Conservation (phyloP, 2,797 vertebrate species). For the Numenius phaeopus region DNA sequence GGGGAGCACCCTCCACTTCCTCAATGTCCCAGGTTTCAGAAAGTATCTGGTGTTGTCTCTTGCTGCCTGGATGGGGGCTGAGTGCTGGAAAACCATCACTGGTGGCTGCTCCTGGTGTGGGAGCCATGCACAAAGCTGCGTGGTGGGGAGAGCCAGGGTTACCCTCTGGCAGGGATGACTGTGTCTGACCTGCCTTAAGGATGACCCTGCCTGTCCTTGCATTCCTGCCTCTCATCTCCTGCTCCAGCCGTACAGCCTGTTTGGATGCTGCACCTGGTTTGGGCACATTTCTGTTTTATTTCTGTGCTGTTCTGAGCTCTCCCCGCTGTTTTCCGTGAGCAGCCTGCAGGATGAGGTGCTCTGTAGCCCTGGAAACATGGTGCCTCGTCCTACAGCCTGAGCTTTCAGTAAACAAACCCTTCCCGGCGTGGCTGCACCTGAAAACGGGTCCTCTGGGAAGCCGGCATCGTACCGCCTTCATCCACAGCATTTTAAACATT, state of each 20-base stretch:
- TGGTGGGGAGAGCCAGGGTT: background rate
- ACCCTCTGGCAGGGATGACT: background rate
- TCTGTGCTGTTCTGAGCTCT: background rate
- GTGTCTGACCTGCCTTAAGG: background rate
- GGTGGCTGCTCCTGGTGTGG: background rate
- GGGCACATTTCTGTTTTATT: background rate
- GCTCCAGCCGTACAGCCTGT: background rate
- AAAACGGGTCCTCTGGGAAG: background rate
- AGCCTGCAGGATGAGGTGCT: background rate
- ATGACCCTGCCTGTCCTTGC: fast-evolving
- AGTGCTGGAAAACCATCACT: background rate
- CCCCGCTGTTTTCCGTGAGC: background rate
- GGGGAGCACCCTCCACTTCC: background rate
- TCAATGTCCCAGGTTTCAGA: background rate
- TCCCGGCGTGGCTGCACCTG: background rate
- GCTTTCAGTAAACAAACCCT: background rate
- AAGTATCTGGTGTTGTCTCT: background rate
- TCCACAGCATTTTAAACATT: background rate
- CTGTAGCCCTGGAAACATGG: conserved; percentile 37
- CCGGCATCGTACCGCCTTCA: fast-evolving
- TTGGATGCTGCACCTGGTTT: background rate
- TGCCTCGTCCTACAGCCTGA: background rate
- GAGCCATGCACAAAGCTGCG: fast-evolving
- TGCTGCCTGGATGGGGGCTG: background rate
- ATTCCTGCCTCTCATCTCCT: background rate